Conservation (phyloP, 2,797 vertebrate species). For the Tenualosa ilisha region DNA sequence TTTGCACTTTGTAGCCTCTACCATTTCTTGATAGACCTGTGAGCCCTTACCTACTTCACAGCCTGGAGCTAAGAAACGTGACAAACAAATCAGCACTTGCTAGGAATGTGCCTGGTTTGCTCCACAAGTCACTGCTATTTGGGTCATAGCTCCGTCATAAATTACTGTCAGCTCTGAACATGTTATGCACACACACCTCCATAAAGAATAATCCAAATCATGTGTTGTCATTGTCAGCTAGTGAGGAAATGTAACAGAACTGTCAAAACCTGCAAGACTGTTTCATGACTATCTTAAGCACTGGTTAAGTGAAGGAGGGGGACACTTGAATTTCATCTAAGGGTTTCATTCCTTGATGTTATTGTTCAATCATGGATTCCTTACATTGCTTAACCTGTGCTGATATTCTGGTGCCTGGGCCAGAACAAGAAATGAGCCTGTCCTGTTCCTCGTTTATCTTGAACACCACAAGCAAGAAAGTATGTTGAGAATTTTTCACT, state of each 20-base stretch:
- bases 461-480: not conserved
- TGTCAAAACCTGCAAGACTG: not conserved
- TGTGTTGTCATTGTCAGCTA: not conserved
- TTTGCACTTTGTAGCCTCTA: not conserved
- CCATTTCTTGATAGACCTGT: not conserved
- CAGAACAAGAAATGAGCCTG: not conserved
- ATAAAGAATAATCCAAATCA: not conserved
- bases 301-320: not conserved
- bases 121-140: conserved; percentile 8
- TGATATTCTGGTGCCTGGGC: not conserved
- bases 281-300: not conserved
- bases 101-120: not conserved
- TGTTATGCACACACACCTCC: not conserved
- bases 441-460: not conserved
- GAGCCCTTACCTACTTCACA: not conserved
- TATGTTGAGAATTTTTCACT: not conserved
- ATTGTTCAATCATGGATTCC: not conserved
- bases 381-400: not conserved
- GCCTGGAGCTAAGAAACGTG: not conserved
- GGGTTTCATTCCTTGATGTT: not conserved
- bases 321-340: not conserved
- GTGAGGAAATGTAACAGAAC: not conserved
- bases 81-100: not conserved
- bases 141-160: not conserved
- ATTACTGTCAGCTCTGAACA: not conserved